These are phyloP conservation scores for Lithophane leautieri DNA, from an alignment of 2,888 invertebrate genomes.

Conservation along the genomic window DNA sequence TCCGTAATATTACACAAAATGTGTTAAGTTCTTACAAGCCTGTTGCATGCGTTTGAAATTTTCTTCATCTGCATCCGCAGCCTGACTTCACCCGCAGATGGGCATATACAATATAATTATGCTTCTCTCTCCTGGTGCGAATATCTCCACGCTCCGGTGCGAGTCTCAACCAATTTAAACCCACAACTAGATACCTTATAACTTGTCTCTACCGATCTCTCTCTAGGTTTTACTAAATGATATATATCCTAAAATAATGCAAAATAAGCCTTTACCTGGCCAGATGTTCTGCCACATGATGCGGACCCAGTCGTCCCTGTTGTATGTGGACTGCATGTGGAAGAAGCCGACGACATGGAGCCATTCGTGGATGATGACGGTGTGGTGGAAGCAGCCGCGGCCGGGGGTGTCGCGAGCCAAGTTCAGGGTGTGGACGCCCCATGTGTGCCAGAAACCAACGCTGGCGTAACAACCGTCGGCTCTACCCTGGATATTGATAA, in stretches of 20 bases:
- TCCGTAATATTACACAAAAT: constrained; percentile 5
- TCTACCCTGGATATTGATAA: constrained; percentile 63
- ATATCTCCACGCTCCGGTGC: not conserved
- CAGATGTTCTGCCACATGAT: constrained; percentile 92
- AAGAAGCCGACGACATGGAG: constrained; percentile 79
- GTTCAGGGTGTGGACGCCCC: constrained; percentile 83
- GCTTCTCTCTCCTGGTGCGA: not conserved
- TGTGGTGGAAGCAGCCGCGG: constrained; percentile 86
- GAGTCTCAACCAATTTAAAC: not conserved
- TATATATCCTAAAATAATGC: not conserved
- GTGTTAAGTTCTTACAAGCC: not conserved
- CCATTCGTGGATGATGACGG: constrained; percentile 93
- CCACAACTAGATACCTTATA: not conserved
- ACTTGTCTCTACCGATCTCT: not conserved
- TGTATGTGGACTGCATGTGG: constrained; percentile 79
- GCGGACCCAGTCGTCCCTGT: constrained; percentile 86
- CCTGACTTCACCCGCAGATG: not conserved
- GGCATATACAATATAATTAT: too few relatives aligned
- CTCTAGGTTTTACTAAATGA: not conserved
- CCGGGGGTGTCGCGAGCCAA: constrained; percentile 82
- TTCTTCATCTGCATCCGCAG: not conserved
- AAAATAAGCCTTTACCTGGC: constrained; percentile 72
- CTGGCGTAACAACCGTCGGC: constrained; percentile 75
- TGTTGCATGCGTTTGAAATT: not conserved
- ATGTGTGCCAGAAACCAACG: constrained; percentile 74